Percentiles rank a stretch among this genome's conserved stretches.
Evolutionary conservation across 2,888 invertebrate genomes (phyloP).

Genomic region (Halocaridina rubra): DNA sequence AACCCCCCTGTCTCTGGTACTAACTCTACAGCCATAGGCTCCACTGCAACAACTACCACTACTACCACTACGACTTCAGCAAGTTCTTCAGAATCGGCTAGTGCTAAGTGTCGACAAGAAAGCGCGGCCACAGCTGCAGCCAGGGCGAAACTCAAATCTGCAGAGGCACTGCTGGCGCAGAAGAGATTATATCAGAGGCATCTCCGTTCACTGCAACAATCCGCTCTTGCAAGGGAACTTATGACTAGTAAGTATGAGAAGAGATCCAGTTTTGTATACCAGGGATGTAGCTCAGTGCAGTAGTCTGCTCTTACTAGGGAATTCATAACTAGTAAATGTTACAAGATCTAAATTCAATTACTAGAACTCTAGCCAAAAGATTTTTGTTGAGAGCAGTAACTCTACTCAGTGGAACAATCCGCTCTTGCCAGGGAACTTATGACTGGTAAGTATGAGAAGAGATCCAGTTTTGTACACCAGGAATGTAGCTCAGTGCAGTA

Average conservation of each 20-base stretch:
- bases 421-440: slow-evolving; percentile 70
- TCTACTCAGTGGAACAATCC: slow-evolving; percentile 73
- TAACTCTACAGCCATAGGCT: neutral
- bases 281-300: too few species aligned
- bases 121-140: slow-evolving; percentile 35
- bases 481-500: too few species aligned
- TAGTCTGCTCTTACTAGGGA: too few species aligned
- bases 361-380: too few species aligned
- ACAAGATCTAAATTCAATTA: too few species aligned
- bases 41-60: neutral
- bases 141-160: slow-evolving; percentile 65
- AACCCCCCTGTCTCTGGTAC: neutral
- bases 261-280: neutral
- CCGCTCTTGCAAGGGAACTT: slow-evolving; percentile 70
- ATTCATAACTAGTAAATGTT: too few species aligned
- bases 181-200: slow-evolving; percentile 74
- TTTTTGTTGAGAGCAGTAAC: too few species aligned
- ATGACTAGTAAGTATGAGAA: slow-evolving; percentile 68
- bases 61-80: neutral
- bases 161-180: slow-evolving; percentile 72
- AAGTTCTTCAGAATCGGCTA: neutral
- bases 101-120: neutral
- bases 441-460: slow-evolving; percentile 67
- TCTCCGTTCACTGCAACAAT: slow-evolving; percentile 72
- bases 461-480: neutral